Conservation (phyloP, 2,797 vertebrate species). For the Sus cebifrons region DNA sequence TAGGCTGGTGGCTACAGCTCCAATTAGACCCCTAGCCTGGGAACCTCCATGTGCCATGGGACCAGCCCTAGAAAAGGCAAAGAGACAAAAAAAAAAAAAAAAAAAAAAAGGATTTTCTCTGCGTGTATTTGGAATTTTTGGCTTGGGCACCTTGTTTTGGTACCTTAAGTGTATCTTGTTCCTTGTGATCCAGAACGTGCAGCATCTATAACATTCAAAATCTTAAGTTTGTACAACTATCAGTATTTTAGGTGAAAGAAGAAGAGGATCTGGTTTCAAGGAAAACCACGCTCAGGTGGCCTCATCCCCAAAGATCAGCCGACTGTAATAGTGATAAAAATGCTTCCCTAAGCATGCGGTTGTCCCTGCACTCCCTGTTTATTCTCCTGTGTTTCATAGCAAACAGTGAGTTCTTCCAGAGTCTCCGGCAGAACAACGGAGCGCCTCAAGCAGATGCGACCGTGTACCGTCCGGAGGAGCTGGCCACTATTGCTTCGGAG, state of each 20-base stretch:
- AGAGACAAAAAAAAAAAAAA: too few relatives aligned
- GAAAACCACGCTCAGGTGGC: neutral
- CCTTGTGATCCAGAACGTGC: neutral
- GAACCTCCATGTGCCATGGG: too few relatives aligned
- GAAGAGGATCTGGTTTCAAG: neutral
- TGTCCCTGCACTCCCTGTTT: slow-evolving; percentile 83
- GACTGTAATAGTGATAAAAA: slow-evolving; percentile 74
- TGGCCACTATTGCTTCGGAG: slow-evolving; percentile 94
- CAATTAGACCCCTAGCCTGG: too few relatives aligned
- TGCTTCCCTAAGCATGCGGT: slow-evolving; percentile 64
- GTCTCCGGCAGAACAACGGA: slow-evolving; percentile 91
- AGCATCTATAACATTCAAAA: neutral
- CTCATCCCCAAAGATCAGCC: slow-evolving; percentile 70
- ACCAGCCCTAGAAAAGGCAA: too few relatives aligned
- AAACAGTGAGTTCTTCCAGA: slow-evolving; percentile 95
- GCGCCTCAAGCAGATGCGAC: slow-evolving; percentile 89
- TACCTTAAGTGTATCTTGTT: neutral
- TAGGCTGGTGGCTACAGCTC: too few relatives aligned
- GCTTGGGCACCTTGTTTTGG: neutral
- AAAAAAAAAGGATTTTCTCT: neutral
- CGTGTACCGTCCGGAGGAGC: slow-evolving; percentile 92
- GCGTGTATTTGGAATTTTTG: neutral
- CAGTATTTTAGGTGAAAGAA: neutral
- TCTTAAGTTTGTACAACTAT: neutral
- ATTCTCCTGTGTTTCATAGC: slow-evolving; percentile 89